phyloP scores from a whole-genome alignment of 2,113 vertebrate species.

The Atrichornis clamosus region DNA sequence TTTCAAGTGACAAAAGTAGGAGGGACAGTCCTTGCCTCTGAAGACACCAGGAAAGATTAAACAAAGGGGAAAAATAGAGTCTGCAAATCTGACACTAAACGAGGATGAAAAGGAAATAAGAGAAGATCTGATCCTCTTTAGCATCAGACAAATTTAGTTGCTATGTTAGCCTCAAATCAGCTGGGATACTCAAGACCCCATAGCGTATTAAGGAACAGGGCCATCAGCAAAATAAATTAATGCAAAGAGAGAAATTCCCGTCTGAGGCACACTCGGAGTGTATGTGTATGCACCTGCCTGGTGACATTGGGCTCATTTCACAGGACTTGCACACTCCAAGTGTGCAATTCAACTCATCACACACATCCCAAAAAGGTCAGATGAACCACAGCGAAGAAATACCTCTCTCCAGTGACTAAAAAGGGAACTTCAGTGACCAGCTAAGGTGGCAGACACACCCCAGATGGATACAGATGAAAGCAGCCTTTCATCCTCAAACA shows the following conservation, averaged over 20 bases:
- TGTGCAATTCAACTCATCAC: background rate
- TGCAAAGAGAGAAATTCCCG: background rate
- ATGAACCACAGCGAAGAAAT: background rate
- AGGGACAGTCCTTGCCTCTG: background rate
- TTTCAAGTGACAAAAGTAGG: background rate
- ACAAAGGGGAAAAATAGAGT: accelerated
- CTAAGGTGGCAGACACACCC: background rate
- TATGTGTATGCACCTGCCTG: background rate
- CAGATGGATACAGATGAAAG: background rate
- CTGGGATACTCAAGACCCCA: background rate
- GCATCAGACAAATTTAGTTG: background rate
- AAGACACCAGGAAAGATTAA: background rate
- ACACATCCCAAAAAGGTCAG: background rate
- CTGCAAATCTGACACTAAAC: background rate
- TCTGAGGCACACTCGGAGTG: background rate
- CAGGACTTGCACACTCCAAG: background rate
- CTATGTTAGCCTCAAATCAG: background rate
- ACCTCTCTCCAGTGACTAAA: background rate
- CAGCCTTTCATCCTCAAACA: background rate
- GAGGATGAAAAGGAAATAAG: background rate
- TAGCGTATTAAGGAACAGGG: background rate
- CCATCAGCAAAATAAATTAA: background rate
- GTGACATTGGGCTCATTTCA: background rate
- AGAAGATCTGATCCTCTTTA: background rate
- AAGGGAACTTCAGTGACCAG: background rate